phyloP scores from a whole-genome alignment of 2,888 invertebrate species.

The Hedya salicella region DNA sequence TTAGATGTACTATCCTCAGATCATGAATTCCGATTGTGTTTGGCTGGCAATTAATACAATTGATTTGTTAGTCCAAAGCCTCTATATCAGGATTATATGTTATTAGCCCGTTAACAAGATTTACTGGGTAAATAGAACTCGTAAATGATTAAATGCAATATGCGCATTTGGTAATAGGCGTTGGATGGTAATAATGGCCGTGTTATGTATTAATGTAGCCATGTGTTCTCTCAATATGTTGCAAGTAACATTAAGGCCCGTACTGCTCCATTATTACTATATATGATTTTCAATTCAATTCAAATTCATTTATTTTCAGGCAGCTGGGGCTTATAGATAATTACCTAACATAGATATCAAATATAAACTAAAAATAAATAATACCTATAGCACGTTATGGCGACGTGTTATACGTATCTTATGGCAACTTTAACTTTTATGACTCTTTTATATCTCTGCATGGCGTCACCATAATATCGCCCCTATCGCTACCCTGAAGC shows the following conservation, averaged over 20 bases:
- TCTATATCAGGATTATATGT: constrained; percentile 39
- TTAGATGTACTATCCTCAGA: not conserved
- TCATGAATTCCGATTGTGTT: constrained; percentile 13
- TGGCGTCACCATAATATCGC: too few species aligned
- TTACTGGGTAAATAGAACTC: constrained; percentile 36
- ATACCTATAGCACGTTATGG: too few species aligned
- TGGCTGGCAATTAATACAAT: constrained; percentile 30
- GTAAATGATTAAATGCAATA: constrained; percentile 40
- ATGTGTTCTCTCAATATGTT: not conserved
- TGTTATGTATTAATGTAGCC: constrained; percentile 3
- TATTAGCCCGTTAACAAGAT: constrained; percentile 31
- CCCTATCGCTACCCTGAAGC: too few species aligned
- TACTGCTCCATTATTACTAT: too few species aligned
- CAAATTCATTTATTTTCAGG: too few species aligned
- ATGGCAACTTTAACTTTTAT: too few species aligned
- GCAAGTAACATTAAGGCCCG: not conserved
- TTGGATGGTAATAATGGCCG: constrained; percentile 2
- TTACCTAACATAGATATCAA: too few species aligned
- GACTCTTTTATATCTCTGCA: too few species aligned
- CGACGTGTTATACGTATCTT: too few species aligned
- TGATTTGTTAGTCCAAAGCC: constrained; percentile 29
- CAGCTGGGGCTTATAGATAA: too few species aligned
- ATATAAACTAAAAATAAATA: too few species aligned
- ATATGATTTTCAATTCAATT: too few species aligned
- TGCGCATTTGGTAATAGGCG: constrained; percentile 19